phyloP scores from a whole-genome alignment of 1,140 invertebrate species.

The Heliothis subflexa region DNA sequence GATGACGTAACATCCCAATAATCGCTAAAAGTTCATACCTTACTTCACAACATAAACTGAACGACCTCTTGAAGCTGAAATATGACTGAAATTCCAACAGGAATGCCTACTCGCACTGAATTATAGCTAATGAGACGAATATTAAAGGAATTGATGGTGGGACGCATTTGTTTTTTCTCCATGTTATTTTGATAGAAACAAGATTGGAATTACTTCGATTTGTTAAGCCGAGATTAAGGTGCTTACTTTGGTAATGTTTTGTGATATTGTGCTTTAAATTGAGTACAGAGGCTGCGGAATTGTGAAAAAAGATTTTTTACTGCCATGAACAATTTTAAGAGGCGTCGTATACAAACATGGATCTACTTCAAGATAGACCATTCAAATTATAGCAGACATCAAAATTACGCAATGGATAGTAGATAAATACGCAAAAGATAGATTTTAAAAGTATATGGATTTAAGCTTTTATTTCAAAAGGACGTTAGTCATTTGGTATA shows the following conservation, averaged over 20 bases:
- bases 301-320: background rate
- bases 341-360: no score
- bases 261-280: background rate
- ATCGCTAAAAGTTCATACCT: conserved; percentile 53
- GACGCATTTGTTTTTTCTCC: conserved; percentile 36
- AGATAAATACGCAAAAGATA: no score
- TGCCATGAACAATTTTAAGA: no score
- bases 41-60: conserved; percentile 63
- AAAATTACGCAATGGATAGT: no score
- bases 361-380: no score
- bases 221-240: background rate
- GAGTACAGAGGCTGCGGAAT: background rate
- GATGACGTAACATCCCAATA: background rate
- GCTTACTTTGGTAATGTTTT: conserved; percentile 18
- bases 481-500: no score
- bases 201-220: background rate
- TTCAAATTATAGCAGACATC: no score
- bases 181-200: conserved; percentile 18
- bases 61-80: conserved; percentile 74
- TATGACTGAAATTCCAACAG: conserved; percentile 76
- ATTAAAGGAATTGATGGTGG: conserved; percentile 63
- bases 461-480: no score
- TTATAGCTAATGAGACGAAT: conserved; percentile 81
- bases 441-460: no score
- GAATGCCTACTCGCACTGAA: conserved; percentile 76